A percentile compares a stretch with the other conserved stretches of the same genome.
Conservation (phyloP, 2,113 vertebrate genomes). For the Geothlypis trichas region DNA sequence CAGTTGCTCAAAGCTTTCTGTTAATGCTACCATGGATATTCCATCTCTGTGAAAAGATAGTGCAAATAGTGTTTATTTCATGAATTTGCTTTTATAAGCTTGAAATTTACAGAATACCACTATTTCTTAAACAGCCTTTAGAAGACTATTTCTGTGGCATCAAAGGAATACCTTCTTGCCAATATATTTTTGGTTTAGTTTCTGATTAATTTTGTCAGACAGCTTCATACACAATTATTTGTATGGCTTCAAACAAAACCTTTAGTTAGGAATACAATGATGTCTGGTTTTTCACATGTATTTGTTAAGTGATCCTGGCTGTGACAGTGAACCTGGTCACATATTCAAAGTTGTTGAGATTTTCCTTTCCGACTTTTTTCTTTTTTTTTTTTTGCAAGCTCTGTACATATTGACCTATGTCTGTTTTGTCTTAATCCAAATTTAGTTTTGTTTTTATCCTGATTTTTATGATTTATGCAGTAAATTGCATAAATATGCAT, state of each 20-base stretch:
- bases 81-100: background rate
- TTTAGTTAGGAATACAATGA: background rate
- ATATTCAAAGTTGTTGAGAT: background rate
- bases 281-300: background rate
- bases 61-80: background rate
- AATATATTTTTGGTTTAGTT: background rate
- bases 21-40: background rate
- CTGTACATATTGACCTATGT: background rate
- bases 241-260: background rate
- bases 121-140: background rate
- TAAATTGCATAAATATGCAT: no score
- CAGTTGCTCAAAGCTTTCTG: background rate
- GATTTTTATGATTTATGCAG: background rate
- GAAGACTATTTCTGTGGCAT: background rate
- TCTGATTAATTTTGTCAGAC: background rate
- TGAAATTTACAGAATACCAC: background rate
- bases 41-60: background rate
- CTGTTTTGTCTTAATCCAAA: background rate
- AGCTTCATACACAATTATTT: background rate
- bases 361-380: background rate
- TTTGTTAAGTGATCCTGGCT: background rate
- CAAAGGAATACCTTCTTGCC: background rate
- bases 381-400: background rate
- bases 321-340: background rate
- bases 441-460: background rate